Conservation (phyloP, 2,797 vertebrate species). For the Liasis olivaceus region DNA sequence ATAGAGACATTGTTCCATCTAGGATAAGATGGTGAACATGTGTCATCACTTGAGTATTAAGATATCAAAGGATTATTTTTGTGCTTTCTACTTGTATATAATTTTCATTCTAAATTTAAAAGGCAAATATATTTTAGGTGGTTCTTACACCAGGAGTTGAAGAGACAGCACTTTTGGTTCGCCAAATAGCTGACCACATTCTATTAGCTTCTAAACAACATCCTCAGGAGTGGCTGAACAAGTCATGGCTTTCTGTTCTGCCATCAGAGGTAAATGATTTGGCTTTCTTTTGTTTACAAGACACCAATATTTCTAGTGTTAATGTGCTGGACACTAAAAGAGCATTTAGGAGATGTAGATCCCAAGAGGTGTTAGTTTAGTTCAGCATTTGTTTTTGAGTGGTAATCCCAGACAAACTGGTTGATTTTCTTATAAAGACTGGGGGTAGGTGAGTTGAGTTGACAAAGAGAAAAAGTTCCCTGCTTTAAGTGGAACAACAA, state of each 20-base stretch:
- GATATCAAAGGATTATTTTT: neutral
- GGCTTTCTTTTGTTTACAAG: constrained; percentile 35
- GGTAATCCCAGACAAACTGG: neutral
- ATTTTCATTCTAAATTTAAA: constrained; percentile 44
- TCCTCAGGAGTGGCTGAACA: constrained; percentile 81
- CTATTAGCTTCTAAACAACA: constrained; percentile 79
- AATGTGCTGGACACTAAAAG: neutral
- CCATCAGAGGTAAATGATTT: constrained; percentile 80
- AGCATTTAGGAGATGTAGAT: neutral
- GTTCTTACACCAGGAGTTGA: constrained; percentile 78
- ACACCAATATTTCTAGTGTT: neutral
- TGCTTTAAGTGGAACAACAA: neutral
- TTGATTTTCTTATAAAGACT: neutral
- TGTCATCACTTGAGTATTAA: neutral
- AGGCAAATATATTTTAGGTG: constrained; percentile 75
- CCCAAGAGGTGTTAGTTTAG: neutral
- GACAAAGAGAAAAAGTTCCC: neutral
- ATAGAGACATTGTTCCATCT: neutral
- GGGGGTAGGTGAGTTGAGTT: neutral
- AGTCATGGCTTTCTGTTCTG: constrained; percentile 84
- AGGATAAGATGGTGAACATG: neutral
- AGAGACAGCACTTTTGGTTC: constrained; percentile 81
- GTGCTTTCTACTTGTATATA: constrained; percentile 15
- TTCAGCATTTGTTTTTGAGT: neutral
- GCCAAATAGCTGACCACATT: constrained; percentile 82